phyloP scores from a whole-genome alignment of 2,797 vertebrate genomes.

The Tokudaia muenninki region DNA sequence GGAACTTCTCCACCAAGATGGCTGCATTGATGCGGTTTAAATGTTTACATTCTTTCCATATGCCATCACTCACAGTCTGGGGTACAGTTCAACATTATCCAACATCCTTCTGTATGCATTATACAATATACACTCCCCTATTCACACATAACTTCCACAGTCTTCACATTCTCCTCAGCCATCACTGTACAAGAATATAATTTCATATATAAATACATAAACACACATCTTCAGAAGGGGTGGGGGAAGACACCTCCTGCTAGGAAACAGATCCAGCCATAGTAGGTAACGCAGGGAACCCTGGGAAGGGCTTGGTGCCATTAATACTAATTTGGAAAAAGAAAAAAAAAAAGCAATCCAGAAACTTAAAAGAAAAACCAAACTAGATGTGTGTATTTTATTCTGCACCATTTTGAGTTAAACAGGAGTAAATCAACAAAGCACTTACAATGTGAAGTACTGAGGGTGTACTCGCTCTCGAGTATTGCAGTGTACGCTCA shows the following conservation, averaged over 20 bases:
- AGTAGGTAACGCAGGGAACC: conserved; percentile 33
- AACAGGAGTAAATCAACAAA: conserved; percentile 61
- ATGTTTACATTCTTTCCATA: conserved; percentile 79
- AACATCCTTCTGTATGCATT: conserved; percentile 70
- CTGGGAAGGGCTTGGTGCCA: conserved; percentile 60
- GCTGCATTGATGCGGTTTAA: conserved; percentile 73
- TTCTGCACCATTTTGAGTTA: conserved; percentile 83
- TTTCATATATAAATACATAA: conserved; percentile 82
- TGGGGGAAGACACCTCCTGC: not conserved
- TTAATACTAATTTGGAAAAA: conserved; percentile 68
- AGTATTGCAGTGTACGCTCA: conserved; percentile 43
- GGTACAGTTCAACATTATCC: conserved; percentile 12
- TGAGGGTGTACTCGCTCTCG: conserved; percentile 78
- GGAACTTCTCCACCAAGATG: conserved; percentile 57
- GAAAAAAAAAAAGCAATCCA: conserved; percentile 49
- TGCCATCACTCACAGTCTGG: not conserved
- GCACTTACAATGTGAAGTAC: conserved; percentile 75
- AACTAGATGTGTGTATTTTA: conserved; percentile 74
- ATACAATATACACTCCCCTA: conserved; percentile 71
- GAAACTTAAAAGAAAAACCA: conserved; percentile 82
- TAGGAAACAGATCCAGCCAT: conserved; percentile 64
- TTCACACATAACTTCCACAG: conserved; percentile 79
- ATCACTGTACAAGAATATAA: conserved; percentile 74
- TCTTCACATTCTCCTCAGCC: conserved; percentile 83
- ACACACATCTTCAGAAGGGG: conserved; percentile 4